Base-by-base conservation (phyloP, 2,888 invertebrate species). In the Cantharis rufa region DNA sequence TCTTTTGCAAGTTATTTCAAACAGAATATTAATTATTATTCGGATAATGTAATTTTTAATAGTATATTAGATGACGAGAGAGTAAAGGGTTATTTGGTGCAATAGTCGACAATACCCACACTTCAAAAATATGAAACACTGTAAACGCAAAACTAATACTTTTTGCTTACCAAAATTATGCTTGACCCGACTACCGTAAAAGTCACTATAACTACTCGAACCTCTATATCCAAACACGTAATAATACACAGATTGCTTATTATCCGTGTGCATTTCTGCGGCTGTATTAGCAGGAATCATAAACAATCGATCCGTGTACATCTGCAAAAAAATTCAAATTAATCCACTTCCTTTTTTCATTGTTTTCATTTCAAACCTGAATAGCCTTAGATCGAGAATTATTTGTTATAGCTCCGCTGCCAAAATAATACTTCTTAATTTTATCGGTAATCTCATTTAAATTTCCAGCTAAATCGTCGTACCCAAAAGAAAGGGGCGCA, bases 261-360 rank as follows among this genome's bases (percentile, higher is more conserved):
- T 89, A 74, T 90, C 89, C 71, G 90, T 84, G 1, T 91, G 89
- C 10, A 90, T 84, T 70, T 91, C 90, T 0, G 93, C 87, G 0
- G 93, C 91, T 81, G 92, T 91, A 79, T 93, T 88, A 1, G 91
- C 90, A 0, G 92, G 92, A 74, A 90, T 91, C 15, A 90, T 88
- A 82, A 94, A 94, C 90, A 93, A 93, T 0, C 92, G 92, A 85
- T 95, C 94, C 0, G 93, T 91, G 81, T 93, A 93, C 80, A 94
- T 89, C 94, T 95, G 32, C 32, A 84, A 63, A 88, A n/a, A 85
- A 11, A 63, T 62, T 0, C 7, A 10, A 15, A 28, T 32, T 15
- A 15, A 32, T 15, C 10, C 3, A 3, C 1, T 69, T n/a, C 15
- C 28, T n/a, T n/a, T n/a, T n/a, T n/a, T n/a, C n/a, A n/a, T n/a